Evolutionary conservation across 2,888 invertebrate species (phyloP).

Genomic region (Azorinus chamasolen): DNA sequence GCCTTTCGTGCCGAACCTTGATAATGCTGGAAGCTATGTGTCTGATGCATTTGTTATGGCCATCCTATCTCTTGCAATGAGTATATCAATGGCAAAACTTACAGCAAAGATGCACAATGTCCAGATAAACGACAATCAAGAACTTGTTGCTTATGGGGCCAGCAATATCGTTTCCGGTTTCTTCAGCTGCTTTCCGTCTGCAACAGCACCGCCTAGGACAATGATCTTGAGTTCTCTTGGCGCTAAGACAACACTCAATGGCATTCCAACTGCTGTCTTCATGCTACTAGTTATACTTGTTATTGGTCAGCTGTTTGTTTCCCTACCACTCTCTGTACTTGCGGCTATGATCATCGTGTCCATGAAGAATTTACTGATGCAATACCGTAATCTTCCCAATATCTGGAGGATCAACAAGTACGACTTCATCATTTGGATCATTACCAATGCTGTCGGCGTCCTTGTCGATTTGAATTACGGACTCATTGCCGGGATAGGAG

Average conservation of each 20-base stretch:
- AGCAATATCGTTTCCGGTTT: constrained; percentile 83
- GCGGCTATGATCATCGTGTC: constrained; percentile 87
- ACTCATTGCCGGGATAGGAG: constrained; percentile 72
- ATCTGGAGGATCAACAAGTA: constrained; percentile 92
- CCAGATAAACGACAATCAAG: constrained; percentile 83
- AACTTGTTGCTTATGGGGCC: constrained; percentile 85
- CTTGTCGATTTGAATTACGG: constrained; percentile 78
- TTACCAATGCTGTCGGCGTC: constrained; percentile 70
- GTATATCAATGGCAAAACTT: constrained; percentile 82
- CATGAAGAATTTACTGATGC: constrained; percentile 87
- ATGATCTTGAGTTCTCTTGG: constrained; percentile 79
- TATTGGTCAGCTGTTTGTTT: constrained; percentile 78
- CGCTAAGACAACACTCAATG: constrained; percentile 73
- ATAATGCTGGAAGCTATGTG: constrained; percentile 41
- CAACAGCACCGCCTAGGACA: constrained; percentile 82
- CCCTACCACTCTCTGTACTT: constrained; percentile 82
- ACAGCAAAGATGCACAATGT: constrained; percentile 83
- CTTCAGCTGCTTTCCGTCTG: constrained; percentile 85
- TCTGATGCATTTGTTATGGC: constrained; percentile 72
- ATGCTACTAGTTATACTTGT: constrained; percentile 77
- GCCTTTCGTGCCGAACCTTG: constrained; percentile 69
- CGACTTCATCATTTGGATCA: constrained; percentile 89
- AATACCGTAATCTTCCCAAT: constrained; percentile 90
- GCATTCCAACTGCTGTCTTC: constrained; percentile 74
- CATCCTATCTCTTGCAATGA: constrained; percentile 73